phyloP scores from a whole-genome alignment of 53 echinoderm and acorn worm genomes.

The Stichopus horrens region DNA sequence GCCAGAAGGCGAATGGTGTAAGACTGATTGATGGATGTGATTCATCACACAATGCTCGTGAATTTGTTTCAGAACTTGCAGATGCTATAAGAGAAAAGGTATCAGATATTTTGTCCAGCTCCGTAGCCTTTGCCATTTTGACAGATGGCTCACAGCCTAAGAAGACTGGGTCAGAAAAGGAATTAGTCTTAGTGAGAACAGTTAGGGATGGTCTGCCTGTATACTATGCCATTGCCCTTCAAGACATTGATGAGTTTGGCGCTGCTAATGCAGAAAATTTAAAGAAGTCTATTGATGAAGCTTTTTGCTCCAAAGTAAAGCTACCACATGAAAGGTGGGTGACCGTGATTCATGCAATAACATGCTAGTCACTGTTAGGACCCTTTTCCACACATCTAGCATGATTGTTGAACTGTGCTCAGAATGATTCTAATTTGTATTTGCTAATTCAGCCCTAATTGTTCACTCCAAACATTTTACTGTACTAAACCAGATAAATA shows the following conservation, averaged over 20 bases:
- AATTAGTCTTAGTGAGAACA: slow-evolving; percentile 56
- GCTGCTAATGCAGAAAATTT: slow-evolving; percentile 61
- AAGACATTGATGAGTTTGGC: slow-evolving; percentile 60
- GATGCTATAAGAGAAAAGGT: slow-evolving; percentile 55
- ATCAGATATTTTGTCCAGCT: slow-evolving; percentile 28
- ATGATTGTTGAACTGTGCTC: too few species aligned
- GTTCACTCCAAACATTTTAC: neutral
- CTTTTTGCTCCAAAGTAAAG: slow-evolving; percentile 42
- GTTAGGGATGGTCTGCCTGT: slow-evolving; percentile 49
- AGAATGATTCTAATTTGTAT: too few species aligned
- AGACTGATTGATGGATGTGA: slow-evolving; percentile 28
- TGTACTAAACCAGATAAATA: neutral
- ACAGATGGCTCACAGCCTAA: slow-evolving; percentile 60
- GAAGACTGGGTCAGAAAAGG: slow-evolving; percentile 57
- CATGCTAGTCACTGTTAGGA: too few species aligned
- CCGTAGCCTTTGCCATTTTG: slow-evolving; percentile 51
- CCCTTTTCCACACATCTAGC: neutral
- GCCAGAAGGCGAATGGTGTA: slow-evolving; percentile 61
- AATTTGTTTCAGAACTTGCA: slow-evolving; percentile 51
- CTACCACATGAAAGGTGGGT: slow-evolving; percentile 16
- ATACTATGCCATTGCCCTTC: slow-evolving; percentile 51
- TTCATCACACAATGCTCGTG: slow-evolving; percentile 56
- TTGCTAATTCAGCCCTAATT: too few species aligned
- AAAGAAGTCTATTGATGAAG: slow-evolving; percentile 50
- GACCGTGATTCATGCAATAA: too few species aligned